Evolutionary conservation across 2,888 invertebrate species (phyloP).

Genomic region (Troides aeacus): DNA sequence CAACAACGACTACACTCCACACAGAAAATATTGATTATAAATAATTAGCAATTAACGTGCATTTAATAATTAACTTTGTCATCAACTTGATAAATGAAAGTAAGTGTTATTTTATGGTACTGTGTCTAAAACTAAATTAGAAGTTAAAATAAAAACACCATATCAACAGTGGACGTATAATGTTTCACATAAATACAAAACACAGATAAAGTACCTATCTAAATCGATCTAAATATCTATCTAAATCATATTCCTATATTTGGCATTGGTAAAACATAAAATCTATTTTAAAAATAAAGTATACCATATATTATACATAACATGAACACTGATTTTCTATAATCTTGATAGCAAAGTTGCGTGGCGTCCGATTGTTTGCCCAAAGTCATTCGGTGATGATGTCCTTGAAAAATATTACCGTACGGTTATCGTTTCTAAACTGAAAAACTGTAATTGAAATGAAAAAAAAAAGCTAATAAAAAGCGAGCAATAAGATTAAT

Average conservation of each 20-base stretch:
- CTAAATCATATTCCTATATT: constrained; percentile 18
- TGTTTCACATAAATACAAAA: constrained; percentile 23
- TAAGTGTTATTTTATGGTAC: no score
- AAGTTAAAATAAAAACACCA: constrained; percentile 15
- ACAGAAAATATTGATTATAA: no score
- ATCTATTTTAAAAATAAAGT: constrained; percentile 11
- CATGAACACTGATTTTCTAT: constrained; percentile 20
- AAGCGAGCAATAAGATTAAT: neutral
- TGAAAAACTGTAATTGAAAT: constrained; percentile 72
- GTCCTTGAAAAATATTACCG: constrained; percentile 72
- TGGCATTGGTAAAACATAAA: constrained; percentile 19
- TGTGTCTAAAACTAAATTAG: neutral
- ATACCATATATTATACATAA: neutral
- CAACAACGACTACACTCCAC: no score
- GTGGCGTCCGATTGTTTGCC: constrained; percentile 34
- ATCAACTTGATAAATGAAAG: no score
- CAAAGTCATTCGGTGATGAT: constrained; percentile 43
- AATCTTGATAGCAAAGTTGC: constrained; percentile 20
- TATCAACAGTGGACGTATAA: constrained; percentile 10
- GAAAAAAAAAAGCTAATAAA: constrained; percentile 45
- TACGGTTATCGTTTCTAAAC: constrained; percentile 74
- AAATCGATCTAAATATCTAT: constrained; percentile 12
- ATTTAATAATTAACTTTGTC: no score
- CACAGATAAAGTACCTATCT: constrained; percentile 16
- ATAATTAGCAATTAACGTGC: no score